Conservation (phyloP, 2,888 invertebrate genomes). For the Melipona beecheii region DNA sequence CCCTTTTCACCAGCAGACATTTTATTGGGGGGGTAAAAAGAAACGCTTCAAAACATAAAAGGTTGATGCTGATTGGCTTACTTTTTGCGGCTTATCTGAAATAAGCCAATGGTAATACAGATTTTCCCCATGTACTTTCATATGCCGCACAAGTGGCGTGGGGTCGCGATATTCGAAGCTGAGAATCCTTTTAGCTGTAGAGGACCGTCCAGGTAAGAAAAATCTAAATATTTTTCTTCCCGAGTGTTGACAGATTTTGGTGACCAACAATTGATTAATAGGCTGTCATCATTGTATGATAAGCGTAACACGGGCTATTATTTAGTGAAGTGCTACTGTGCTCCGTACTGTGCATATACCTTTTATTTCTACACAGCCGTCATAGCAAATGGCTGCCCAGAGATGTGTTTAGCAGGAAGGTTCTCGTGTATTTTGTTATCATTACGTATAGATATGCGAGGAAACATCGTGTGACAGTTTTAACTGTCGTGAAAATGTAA, state of each 20-base stretch:
- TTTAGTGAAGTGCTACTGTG: constrained; percentile 72
- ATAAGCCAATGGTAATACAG: constrained; percentile 85
- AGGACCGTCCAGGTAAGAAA: constrained; percentile 87
- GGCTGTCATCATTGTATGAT: constrained; percentile 52
- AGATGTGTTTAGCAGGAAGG: constrained; percentile 70
- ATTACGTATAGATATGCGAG: constrained; percentile 41
- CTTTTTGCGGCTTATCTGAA: constrained; percentile 87
- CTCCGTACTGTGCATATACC: constrained; percentile 76
- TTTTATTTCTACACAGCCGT: constrained; percentile 80
- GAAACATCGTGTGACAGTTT: constrained; percentile 41
- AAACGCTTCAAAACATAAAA: constrained; percentile 85
- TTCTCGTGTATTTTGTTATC: constrained; percentile 62
- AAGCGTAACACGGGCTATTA: constrained; percentile 67
- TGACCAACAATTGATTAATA: constrained; percentile 58
- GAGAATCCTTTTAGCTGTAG: constrained; percentile 86
- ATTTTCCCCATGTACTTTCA: constrained; percentile 85
- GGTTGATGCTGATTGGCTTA: constrained; percentile 85
- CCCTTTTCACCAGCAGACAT: constrained; percentile 73
- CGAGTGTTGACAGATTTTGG: constrained; percentile 85
- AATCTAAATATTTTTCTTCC: constrained; percentile 85
- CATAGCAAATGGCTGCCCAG: constrained; percentile 81
- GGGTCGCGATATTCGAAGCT: constrained; percentile 87
- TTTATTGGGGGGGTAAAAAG: constrained; percentile 83
- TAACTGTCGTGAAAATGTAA: constrained; percentile 31
- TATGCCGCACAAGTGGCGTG: constrained; percentile 88